Percentiles rank a stretch among this genome's conserved stretches.
Evolutionary conservation across 2,888 invertebrate genomes (phyloP).

Genomic region (Anoncus sp.): DNA sequence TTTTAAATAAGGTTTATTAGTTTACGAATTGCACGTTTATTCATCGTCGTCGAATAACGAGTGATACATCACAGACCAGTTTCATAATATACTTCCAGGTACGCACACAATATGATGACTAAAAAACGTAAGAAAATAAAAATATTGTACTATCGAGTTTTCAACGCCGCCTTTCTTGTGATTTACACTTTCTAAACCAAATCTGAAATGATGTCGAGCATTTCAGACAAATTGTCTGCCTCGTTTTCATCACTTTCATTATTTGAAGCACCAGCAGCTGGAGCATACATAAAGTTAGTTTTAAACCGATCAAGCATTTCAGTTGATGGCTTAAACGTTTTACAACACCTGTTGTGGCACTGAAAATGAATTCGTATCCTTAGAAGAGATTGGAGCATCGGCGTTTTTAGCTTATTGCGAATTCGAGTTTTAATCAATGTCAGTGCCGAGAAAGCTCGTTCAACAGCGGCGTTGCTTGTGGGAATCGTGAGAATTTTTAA

Average conservation of each 20-base stretch:
- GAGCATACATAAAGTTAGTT: conserved; percentile 23
- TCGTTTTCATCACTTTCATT: neutral
- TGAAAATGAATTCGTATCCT: conserved; percentile 24
- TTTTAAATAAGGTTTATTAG: too few relatives aligned
- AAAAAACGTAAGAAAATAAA: too few relatives aligned
- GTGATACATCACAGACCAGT: too few relatives aligned
- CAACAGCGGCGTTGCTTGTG: conserved; percentile 30
- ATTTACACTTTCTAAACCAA: too few relatives aligned
- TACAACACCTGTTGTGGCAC: conserved; percentile 8
- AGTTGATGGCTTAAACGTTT: conserved; percentile 26
- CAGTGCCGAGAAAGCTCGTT: conserved; percentile 26
- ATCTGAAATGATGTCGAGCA: conserved; percentile 1
- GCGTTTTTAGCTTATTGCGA: conserved; percentile 36
- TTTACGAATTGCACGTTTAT: too few relatives aligned
- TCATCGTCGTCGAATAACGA: too few relatives aligned
- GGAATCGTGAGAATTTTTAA: conserved; percentile 42
- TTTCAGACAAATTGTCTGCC: neutral
- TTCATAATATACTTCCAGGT: too few relatives aligned
- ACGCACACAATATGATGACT: too few relatives aligned
- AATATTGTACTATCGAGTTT: too few relatives aligned
- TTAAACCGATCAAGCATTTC: conserved; percentile 32
- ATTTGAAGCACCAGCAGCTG: neutral
- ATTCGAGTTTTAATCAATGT: conserved; percentile 29
- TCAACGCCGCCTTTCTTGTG: too few relatives aligned
- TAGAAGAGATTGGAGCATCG: conserved; percentile 29